A percentile compares a stretch with the other conserved stretches of the same genome.
These are phyloP conservation scores for Plectus sambesii DNA, from an alignment of 1,140 invertebrate genomes.

Conservation along the genomic window DNA sequence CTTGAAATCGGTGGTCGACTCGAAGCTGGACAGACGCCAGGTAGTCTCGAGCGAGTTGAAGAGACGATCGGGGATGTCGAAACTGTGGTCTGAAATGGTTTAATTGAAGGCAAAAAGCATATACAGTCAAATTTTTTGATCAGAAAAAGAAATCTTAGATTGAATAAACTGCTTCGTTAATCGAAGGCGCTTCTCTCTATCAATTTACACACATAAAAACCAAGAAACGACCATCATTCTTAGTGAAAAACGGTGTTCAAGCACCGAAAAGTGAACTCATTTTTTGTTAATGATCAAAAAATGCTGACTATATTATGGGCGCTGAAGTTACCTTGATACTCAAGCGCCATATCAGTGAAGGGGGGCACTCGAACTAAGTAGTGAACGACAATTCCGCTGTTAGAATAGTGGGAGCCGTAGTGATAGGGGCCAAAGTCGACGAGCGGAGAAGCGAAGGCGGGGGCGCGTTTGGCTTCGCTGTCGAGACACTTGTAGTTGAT, in stretches of 20 bases:
- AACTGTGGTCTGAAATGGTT: conserved; percentile 66
- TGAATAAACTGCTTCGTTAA: too few species aligned
- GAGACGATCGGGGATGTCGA: conserved; percentile 84
- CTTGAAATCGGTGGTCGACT: conserved; percentile 90
- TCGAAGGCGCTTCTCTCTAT: too few species aligned
- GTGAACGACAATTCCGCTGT: conserved; percentile 81
- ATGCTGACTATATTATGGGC: too few species aligned
- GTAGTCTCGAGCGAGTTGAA: conserved; percentile 80
- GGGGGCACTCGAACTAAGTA: conserved; percentile 80
- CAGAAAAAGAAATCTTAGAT: conserved; percentile 1
- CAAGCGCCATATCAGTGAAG: conserved; percentile 79
- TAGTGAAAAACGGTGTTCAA: too few species aligned
- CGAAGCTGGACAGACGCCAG: conserved; percentile 73
- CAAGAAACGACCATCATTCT: too few species aligned
- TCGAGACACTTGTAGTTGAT: conserved; percentile 63
- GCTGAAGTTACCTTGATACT: conserved; percentile 70
- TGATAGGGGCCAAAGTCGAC: conserved; percentile 61
- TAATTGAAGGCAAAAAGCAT: too few species aligned
- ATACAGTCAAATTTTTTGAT: too few species aligned
- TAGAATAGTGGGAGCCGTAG: conserved; percentile 88
- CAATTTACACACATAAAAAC: too few species aligned
- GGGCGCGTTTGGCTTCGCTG: conserved; percentile 38
- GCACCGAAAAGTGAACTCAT: too few species aligned
- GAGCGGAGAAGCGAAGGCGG: conserved; percentile 49
- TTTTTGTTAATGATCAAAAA: too few species aligned